Conservation (phyloP, 2,113 vertebrate genomes). For the Falco punctatus region DNA sequence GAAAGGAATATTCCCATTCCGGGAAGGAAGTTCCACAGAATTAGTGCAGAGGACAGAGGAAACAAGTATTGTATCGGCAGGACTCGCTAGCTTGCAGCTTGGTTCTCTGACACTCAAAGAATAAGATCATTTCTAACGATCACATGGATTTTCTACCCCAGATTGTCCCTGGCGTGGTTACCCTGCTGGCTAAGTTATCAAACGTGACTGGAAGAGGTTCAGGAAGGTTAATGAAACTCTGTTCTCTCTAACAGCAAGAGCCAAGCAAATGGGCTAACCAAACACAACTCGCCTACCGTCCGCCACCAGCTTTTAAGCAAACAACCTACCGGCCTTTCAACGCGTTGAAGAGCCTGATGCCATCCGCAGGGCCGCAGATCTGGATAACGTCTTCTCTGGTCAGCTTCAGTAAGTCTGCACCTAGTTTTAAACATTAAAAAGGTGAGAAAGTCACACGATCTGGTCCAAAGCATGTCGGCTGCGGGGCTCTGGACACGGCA, state of each 20-base stretch:
- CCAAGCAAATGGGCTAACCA: not conserved
- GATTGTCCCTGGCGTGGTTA: not conserved
- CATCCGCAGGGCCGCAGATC: slow-evolving; percentile 97
- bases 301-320: not conserved
- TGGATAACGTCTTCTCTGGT: slow-evolving; percentile 97
- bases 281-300: not conserved
- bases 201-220: not conserved
- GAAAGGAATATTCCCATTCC: not conserved
- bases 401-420: slow-evolving; percentile 92
- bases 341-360: slow-evolving; percentile 95
- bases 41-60: not conserved
- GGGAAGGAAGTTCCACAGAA: not conserved
- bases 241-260: too few species aligned
- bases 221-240: not conserved
- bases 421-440: slow-evolving; percentile 58
- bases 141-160: not conserved
- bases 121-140: not conserved
- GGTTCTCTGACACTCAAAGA: not conserved
- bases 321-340: slow-evolving; percentile 89
- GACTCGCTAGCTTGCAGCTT: not conserved
- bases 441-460: not conserved
- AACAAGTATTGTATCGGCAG: accelerated
- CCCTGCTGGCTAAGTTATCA: not conserved
- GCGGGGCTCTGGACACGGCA: not conserved
- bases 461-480: accelerated